Conservation (phyloP, 2,888 invertebrate species). For the Dexiosoma caninum region DNA sequence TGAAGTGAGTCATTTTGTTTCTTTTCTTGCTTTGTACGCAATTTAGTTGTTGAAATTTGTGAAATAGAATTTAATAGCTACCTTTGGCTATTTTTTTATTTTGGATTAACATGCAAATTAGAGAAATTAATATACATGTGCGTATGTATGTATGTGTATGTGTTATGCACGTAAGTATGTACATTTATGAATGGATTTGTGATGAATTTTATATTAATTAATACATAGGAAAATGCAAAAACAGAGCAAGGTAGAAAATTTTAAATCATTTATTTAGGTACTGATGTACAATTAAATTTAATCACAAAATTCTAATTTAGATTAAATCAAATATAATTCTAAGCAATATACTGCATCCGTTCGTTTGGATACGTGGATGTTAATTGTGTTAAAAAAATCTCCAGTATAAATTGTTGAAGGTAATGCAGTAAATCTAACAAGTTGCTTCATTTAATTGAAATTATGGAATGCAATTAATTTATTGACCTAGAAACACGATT, state of each 20-base stretch:
- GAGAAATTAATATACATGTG: background rate
- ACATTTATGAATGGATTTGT: background rate
- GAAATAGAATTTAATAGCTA: background rate
- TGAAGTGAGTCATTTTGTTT: constrained; percentile 3
- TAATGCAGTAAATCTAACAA: too few species aligned
- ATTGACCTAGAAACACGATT: too few species aligned
- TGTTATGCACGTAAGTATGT: background rate
- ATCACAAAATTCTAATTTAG: too few species aligned
- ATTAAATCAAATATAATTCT: background rate
- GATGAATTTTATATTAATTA: too few species aligned
- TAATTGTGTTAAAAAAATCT: background rate
- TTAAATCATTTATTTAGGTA: too few species aligned
- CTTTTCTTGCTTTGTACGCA: background rate
- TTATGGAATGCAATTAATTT: too few species aligned
- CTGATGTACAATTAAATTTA: too few species aligned
- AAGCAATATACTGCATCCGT: background rate
- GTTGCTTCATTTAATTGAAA: too few species aligned
- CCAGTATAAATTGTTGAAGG: too few species aligned
- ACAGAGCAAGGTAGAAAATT: too few species aligned
- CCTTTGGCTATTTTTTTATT: background rate
- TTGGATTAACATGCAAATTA: constrained; percentile 5
- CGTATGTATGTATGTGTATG: background rate
- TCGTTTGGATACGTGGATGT: background rate
- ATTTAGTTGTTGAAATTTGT: background rate
- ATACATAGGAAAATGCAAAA: too few species aligned